These are phyloP conservation scores for Elephantulus edwardii DNA, from an alignment of 2,113 vertebrate genomes.

Conservation along the genomic window DNA sequence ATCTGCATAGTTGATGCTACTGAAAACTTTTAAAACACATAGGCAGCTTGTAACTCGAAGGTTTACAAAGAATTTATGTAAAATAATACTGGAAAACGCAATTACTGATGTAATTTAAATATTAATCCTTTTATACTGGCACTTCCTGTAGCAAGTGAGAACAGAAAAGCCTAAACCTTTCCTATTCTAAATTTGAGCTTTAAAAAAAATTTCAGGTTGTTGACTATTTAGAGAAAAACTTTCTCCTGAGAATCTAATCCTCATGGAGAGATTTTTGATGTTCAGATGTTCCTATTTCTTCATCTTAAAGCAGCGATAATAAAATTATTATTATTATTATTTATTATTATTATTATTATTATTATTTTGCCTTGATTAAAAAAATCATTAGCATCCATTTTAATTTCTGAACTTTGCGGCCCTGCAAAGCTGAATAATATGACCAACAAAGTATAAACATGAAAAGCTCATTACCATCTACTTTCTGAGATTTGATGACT, in stretches of 20 bases:
- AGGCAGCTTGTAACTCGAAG: not conserved
- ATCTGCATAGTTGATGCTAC: not conserved
- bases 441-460: conserved; percentile 76
- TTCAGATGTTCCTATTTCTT: conserved; percentile 52
- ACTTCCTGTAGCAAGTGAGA: not conserved
- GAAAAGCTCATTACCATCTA: conserved; percentile 73
- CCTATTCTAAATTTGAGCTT: not conserved
- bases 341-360: no score
- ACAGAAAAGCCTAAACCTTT: not conserved
- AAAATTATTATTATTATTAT: no score
- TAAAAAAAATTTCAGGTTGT: not conserved
- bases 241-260: conserved; percentile 28
- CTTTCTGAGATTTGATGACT: conserved; percentile 81
- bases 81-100: conserved; percentile 44
- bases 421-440: conserved; percentile 73
- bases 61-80: not conserved
- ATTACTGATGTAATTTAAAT: conserved; percentile 13
- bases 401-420: conserved; percentile 68
- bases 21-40: conserved; percentile 48
- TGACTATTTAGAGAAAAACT: not conserved
- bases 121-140: conserved; percentile 36
- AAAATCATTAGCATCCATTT: conserved; percentile 67
- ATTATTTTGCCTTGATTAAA: conserved; percentile 36
- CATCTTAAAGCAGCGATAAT: not conserved
- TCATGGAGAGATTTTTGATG: conserved; percentile 8